Evolutionary conservation across 2,113 vertebrate species (phyloP), one percentile per base, ranked within the genome.

Genomic region (Glaucidium brasilianum): DNA sequence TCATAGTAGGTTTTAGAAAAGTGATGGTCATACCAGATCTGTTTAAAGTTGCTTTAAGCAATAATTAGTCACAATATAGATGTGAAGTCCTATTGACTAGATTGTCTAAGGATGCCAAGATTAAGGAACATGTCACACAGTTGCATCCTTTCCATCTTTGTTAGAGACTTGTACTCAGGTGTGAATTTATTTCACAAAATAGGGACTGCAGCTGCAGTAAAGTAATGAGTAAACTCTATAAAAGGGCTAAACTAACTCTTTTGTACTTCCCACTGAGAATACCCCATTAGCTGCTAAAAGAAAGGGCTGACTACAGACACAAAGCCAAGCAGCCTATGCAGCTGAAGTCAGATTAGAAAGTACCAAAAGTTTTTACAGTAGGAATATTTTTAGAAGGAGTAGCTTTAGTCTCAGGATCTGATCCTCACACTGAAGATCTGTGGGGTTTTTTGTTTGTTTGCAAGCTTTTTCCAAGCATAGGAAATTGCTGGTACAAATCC

Each of bases 61-160:
- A 85, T 35, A 67, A 78, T 89, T 78, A 86, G 69, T 87, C 47
- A 92, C 81, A 91, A 75, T 53, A 92, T 19, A 87, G 39, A 41
- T 41, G 73, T 11, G 35, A 85, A 97, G 50, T 83, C 62, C 52
- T 96, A 86, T 32, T 69, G 88, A 76, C 27, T 87, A 52, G 97
- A 97, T 97, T 97, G 97, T 97, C 97, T 89, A 39, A 90, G 73
- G 59, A 95, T 47, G 53, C 80, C 45, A 85, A 71, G 37, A 75
- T 43, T 67, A 75, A 86, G 68, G 26, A 95, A 79, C 29, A 4
- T 13, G 18, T 63, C 2, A 5, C 2, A 5, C 43, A 78, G 50
- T 8, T 86, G 64, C 73, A n/a, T 62, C 64, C 66, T 47, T 85
- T 82, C 59, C 56, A 18, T 49, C 6, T 75, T 63, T 71, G 52